phyloP scores from a whole-genome alignment of 2,113 vertebrate genomes.

The Epinephelus lanceolatus region DNA sequence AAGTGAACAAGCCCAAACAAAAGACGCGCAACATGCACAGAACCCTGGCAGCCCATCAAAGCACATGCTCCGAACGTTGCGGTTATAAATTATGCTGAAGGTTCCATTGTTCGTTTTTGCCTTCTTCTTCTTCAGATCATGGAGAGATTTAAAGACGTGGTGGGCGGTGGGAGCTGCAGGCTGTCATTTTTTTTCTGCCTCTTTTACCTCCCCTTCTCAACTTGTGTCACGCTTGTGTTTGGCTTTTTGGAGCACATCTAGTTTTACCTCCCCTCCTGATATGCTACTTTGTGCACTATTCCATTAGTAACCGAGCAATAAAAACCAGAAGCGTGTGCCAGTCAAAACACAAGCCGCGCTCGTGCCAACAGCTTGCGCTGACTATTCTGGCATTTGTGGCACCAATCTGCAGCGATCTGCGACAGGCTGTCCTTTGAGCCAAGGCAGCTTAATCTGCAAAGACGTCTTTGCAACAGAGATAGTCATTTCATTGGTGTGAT shows the following conservation, averaged over 20 bases:
- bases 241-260: conserved; percentile 46
- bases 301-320: conserved; percentile 30
- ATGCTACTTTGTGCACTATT: conserved; percentile 36
- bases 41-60: conserved; percentile 74
- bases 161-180: conserved; percentile 67
- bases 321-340: conserved; percentile 5
- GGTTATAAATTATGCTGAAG: conserved; percentile 72
- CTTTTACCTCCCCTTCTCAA: conserved; percentile 41
- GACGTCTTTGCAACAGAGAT: conserved; percentile 18
- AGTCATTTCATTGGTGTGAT: conserved; percentile 23
- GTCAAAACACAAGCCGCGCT: conserved; percentile 23
- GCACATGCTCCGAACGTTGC: conserved; percentile 30
- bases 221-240: conserved; percentile 46
- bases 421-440: conserved; percentile 18
- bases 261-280: conserved; percentile 44
- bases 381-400: conserved; percentile 9
- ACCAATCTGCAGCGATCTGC: conserved; percentile 48
- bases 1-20: conserved; percentile 53
- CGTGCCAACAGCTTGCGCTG: conserved; percentile 28
- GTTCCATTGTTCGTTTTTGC: conserved; percentile 61
- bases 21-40: conserved; percentile 51
- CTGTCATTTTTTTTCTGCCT: conserved; percentile 59
- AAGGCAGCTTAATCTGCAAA: conserved; percentile 29
- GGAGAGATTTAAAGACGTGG: conserved; percentile 69
- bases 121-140: conserved; percentile 73